These are phyloP conservation scores for Enteromius fasciolatus DNA, from an alignment of 2,797 vertebrate species.

Conservation along the genomic window DNA sequence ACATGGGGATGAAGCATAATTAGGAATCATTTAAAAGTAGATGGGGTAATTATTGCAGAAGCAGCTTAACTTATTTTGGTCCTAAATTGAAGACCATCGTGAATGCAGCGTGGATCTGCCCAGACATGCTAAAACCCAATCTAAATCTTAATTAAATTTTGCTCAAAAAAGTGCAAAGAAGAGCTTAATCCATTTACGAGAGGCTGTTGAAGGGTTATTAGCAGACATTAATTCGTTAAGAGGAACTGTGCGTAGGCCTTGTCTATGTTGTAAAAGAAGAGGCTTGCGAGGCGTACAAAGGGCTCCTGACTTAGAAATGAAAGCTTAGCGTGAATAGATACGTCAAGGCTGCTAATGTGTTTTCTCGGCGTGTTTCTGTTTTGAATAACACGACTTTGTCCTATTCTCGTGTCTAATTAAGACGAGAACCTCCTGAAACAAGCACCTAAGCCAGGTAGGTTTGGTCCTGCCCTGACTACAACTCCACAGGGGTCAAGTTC, in stretches of 20 bases:
- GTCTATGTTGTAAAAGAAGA: conserved; percentile 70
- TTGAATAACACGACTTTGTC: conserved; percentile 71
- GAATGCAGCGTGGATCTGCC: conserved; percentile 76
- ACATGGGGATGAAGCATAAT: conserved; percentile 78
- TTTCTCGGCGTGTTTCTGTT: conserved; percentile 70
- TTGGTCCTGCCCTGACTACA: conserved; percentile 77
- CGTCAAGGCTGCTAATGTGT: conserved; percentile 62
- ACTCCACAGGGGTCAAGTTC: conserved; percentile 90
- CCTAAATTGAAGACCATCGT: conserved; percentile 79
- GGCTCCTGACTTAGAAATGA: conserved; percentile 81
- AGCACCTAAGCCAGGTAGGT: conserved; percentile 87
- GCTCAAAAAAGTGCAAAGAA: conserved; percentile 79
- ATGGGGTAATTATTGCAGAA: conserved; percentile 83
- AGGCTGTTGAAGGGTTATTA: conserved; percentile 82
- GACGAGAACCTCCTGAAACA: conserved; percentile 80
- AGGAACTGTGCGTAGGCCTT: conserved; percentile 78
- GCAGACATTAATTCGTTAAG: conserved; percentile 82
- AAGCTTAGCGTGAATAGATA: conserved; percentile 75
- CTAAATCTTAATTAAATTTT: conserved; percentile 86
- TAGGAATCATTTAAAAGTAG: conserved; percentile 77
- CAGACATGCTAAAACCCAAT: conserved; percentile 83
- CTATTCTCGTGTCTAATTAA: conserved; percentile 74
- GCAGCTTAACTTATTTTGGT: conserved; percentile 81
- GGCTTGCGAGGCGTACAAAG: conserved; percentile 72
- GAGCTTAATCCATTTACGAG: conserved; percentile 81